phyloP scores from a whole-genome alignment of 1,140 invertebrate genomes.

The Diachasma alloeum region DNA sequence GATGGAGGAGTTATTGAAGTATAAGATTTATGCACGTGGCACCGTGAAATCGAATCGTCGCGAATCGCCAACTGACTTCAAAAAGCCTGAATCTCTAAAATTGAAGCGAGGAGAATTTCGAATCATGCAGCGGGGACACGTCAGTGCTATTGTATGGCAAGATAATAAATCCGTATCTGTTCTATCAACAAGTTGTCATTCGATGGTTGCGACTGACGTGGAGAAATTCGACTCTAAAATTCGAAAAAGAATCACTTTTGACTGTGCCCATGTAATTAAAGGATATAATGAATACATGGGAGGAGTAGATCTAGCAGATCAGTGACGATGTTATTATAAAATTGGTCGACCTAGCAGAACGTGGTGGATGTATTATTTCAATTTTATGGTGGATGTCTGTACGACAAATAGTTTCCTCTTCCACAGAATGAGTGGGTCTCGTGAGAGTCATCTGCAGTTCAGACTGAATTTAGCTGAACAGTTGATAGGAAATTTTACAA shows the following conservation, averaged over 20 bases:
- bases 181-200: slow-evolving; percentile 23
- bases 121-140: slow-evolving; percentile 1
- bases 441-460: no score
- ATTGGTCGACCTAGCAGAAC: neutral
- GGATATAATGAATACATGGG: slow-evolving; percentile 31
- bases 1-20: slow-evolving; percentile 24
- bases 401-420: slow-evolving; percentile 27
- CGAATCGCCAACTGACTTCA: slow-evolving; percentile 25
- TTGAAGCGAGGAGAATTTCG: slow-evolving; percentile 15
- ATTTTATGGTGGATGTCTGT: slow-evolving; percentile 21
- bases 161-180: slow-evolving; percentile 22
- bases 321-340: slow-evolving; percentile 31
- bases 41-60: slow-evolving; percentile 28
- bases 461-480: no score
- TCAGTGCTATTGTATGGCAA: slow-evolving; percentile 27
- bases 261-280: slow-evolving; percentile 20
- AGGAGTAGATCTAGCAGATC: slow-evolving; percentile 29
- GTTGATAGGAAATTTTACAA: no score
- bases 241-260: neutral
- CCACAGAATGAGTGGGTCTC: no score
- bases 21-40: slow-evolving; percentile 31
- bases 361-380: slow-evolving; percentile 35
- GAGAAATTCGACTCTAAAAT: no score
- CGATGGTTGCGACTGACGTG: no score
- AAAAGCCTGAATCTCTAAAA: slow-evolving; percentile 25